Conservation (phyloP, 2,888 invertebrate genomes). For the Melieria crassipennis region DNA sequence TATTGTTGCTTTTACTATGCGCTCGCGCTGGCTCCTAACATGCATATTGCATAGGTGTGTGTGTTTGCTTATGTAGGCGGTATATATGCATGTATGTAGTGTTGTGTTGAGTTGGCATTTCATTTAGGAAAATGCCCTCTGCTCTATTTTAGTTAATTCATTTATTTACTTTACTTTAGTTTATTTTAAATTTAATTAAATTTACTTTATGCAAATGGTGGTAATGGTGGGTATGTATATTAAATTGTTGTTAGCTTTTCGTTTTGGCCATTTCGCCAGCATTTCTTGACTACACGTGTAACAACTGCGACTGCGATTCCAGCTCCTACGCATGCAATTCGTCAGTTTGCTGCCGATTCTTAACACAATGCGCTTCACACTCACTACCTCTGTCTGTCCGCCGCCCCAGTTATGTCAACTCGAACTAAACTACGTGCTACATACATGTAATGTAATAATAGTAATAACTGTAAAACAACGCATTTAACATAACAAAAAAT, state of each 20-base stretch:
- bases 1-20: background rate
- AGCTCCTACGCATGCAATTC: too few species aligned
- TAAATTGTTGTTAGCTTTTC: background rate
- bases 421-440: too few species aligned
- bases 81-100: background rate
- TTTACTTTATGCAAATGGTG: constrained; percentile 47
- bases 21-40: background rate
- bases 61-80: background rate
- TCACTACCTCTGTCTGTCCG: too few species aligned
- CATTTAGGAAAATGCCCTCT: background rate
- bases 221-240: constrained; percentile 57
- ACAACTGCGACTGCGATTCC: too few species aligned
- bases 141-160: background rate
- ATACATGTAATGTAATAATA: too few species aligned
- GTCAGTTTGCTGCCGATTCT: too few species aligned
- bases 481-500: too few species aligned
- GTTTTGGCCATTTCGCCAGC: background rate
- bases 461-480: too few species aligned
- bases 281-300: too few species aligned
- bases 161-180: background rate
- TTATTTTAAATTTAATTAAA: background rate
- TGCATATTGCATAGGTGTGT: background rate
- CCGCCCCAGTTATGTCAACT: too few species aligned
- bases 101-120: background rate
- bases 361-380: too few species aligned